Base-by-base conservation (phyloP, 2,113 vertebrate species). In the Parotia lawesii region DNA sequence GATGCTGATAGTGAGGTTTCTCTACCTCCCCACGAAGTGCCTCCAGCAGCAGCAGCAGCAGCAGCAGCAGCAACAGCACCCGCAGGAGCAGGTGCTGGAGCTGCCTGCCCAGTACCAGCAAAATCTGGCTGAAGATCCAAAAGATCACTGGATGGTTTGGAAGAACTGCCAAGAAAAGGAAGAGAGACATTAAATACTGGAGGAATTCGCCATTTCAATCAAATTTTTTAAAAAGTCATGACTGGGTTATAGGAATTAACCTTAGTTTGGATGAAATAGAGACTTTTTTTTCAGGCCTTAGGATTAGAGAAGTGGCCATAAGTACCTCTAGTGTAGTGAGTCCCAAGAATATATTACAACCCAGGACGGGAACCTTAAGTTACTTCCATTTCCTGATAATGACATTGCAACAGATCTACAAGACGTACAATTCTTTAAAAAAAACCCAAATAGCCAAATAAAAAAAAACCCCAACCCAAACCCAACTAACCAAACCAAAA, bases 81-180 rank as follows among this genome's bases (percentile, higher is more conserved):
- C 0, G 9, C 64, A 42, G 97, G 97, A 9, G 98, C 67, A n/a
- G 98, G 95, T n/a, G 97, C 98, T 28, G 98, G 93, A 94, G 98
- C 96, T 8, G 97, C 96, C 16, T 97, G 98, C 33, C 96, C 98
- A 93, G 97, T 31, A 95, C 98, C 94, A 4, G 97, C 75, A 97
- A 99, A 97, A 97, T 98, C 96, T 97, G 98, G 99, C 86, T 99
- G 99, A 95, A 99, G 98, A 91, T 99, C 99, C 97, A 99, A 97
- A 96, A 99, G 98, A 95, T 99, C 99, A 88, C 98, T 99, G 54
- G 92, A 98, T n/a, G 95, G 91, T 92, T 98, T 98, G 56, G 98
- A 96, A 94, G 97, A 94, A 66, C 98, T 99, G 89, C 61, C 91
- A 81, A 88, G 62, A n/a, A 83, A 85, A 86, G n/a, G 45, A 69